phyloP scores from a whole-genome alignment of 2,797 vertebrate species.

The Diglossa cyanea region DNA sequence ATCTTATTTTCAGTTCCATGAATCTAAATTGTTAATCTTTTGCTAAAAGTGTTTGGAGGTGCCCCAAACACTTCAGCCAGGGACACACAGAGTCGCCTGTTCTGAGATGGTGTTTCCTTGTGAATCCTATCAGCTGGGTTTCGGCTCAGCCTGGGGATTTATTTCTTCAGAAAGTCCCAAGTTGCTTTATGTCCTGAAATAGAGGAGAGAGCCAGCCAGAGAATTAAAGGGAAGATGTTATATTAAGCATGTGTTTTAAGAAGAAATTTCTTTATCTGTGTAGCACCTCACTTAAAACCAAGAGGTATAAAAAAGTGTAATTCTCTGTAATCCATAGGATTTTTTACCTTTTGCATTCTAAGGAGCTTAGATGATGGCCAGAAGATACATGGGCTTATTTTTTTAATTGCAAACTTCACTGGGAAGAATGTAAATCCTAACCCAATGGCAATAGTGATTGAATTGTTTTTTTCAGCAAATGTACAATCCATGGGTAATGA shows the following conservation, averaged over 20 bases:
- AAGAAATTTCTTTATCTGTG: neutral
- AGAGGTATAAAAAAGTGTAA: neutral
- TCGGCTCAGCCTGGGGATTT: neutral
- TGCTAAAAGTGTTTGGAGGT: neutral
- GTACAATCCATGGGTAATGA: neutral
- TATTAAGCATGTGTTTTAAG: neutral
- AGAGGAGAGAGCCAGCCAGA: neutral
- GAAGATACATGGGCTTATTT: neutral
- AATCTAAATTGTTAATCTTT: neutral
- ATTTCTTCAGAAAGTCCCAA: neutral
- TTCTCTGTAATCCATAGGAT: neutral
- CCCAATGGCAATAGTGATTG: neutral
- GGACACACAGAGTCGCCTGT: neutral
- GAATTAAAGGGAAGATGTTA: neutral
- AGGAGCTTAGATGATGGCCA: neutral
- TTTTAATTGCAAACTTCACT: neutral
- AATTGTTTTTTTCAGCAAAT: neutral
- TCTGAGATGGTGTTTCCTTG: neutral
- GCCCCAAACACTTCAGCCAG: neutral
- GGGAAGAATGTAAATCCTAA: neutral
- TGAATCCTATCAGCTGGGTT: fast-evolving
- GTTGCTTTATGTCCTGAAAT: neutral
- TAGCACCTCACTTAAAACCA: neutral
- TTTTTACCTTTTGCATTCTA: neutral
- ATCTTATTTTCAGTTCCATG: neutral